Conservation (phyloP, 2,888 invertebrate species). For the Platerodrilus igneus region DNA sequence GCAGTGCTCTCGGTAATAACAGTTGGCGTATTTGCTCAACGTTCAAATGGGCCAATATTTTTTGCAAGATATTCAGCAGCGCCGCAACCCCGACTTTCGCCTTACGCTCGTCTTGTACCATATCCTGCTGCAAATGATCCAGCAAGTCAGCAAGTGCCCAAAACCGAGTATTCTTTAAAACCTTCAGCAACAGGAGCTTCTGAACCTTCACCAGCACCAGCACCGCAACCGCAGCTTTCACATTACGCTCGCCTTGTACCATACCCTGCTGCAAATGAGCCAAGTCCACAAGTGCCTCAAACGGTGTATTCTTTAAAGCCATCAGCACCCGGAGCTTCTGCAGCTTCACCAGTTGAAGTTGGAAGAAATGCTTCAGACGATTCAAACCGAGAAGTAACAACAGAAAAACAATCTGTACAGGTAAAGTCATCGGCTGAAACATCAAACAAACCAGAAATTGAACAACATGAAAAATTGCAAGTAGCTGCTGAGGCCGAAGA, state of each 20-base stretch:
- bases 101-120: slow-evolving; percentile 11
- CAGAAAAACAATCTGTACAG: slow-evolving; percentile 22
- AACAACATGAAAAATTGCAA: slow-evolving; percentile 27
- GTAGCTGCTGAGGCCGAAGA: slow-evolving; percentile 25
- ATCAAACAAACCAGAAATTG: slow-evolving; percentile 11
- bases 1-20: slow-evolving; percentile 12
- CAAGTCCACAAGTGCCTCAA: slow-evolving; percentile 43
- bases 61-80: slow-evolving; percentile 14
- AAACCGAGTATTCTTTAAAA: too few species aligned
- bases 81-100: slow-evolving; percentile 11
- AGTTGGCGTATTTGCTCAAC: slow-evolving; percentile 9
- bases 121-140: slow-evolving; percentile 12
- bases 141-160: slow-evolving; percentile 15
- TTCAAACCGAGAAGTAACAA: slow-evolving; percentile 15
- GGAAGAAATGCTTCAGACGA: slow-evolving; percentile 20
- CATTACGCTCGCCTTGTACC: too few species aligned
- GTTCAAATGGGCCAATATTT: slow-evolving; percentile 9
- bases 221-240: too few species aligned
- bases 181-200: too few species aligned
- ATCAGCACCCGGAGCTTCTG: slow-evolving; percentile 45
- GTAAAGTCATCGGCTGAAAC: too few species aligned
- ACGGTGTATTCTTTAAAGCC: slow-evolving; percentile 48
- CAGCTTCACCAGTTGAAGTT: slow-evolving; percentile 8
- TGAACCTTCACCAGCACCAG: too few species aligned
- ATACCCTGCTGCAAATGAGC: too few species aligned